These are phyloP conservation scores for Megaceryle alcyon DNA, from an alignment of 2,797 vertebrate species.

Conservation along the genomic window DNA sequence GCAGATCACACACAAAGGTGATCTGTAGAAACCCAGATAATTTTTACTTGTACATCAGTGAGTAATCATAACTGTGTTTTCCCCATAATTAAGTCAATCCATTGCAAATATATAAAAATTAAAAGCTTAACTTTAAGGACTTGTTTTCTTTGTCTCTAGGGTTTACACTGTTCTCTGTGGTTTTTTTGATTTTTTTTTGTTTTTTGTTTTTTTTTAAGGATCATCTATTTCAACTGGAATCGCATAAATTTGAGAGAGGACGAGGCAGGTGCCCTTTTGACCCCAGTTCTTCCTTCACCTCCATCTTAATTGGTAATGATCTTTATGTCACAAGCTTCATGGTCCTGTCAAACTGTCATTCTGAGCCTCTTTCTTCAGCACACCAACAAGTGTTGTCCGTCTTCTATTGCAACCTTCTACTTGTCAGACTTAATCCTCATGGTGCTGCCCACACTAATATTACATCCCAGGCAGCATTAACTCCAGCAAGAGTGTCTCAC, in stretches of 20 bases:
- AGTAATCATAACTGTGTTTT: not conserved
- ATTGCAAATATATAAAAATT: not conserved
- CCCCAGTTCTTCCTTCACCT: slow-evolving; percentile 87
- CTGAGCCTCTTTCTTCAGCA: not conserved
- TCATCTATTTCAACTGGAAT: slow-evolving; percentile 86
- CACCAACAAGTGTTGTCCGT: not conserved
- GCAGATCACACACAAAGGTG: not conserved
- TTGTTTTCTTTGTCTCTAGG: not conserved
- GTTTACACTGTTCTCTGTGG: slow-evolving; percentile 17
- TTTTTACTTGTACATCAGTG: not conserved
- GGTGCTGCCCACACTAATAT: not conserved
- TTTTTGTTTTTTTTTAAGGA: slow-evolving; percentile 77
- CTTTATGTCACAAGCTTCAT: slow-evolving; percentile 4
- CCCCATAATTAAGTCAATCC: not conserved
- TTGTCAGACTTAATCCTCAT: not conserved
- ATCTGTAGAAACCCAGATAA: not conserved
- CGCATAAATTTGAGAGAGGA: slow-evolving; percentile 85
- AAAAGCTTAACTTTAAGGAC: not conserved
- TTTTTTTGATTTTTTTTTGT: not conserved
- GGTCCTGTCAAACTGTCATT: slow-evolving; percentile 6
- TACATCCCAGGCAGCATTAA: not conserved
- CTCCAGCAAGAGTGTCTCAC: not conserved
- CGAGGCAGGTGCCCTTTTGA: slow-evolving; percentile 93
- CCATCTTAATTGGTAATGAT: slow-evolving; percentile 85
- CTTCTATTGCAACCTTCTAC: slow-evolving; percentile 1